Conservation (phyloP, 2,888 invertebrate species). For the Chesias legatella region DNA sequence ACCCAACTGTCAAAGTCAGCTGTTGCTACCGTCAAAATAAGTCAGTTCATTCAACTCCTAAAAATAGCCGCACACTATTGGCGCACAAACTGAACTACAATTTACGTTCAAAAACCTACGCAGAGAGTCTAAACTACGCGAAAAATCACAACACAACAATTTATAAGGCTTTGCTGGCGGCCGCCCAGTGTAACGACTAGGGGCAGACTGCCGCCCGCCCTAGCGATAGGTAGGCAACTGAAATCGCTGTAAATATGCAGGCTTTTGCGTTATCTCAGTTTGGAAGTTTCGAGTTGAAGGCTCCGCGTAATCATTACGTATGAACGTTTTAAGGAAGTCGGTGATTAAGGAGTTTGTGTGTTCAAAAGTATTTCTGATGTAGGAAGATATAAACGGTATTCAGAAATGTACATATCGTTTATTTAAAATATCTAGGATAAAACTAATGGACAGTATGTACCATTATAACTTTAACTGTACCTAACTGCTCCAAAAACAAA, state of each 20-base stretch:
- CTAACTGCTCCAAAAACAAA: too few relatives aligned
- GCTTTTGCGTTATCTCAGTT: slow-evolving; percentile 26
- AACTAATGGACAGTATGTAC: too few relatives aligned
- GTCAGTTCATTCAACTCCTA: slow-evolving; percentile 34
- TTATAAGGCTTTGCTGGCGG: slow-evolving; percentile 41
- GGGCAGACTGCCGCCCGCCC: slow-evolving; percentile 63
- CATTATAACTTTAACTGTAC: too few relatives aligned
- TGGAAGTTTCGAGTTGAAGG: slow-evolving; percentile 24
- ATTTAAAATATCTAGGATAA: too few relatives aligned
- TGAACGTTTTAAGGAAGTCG: slow-evolving; percentile 11
- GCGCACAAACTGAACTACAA: slow-evolving; percentile 12
- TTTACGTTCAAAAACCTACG: slow-evolving; percentile 16
- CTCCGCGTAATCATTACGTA: slow-evolving; percentile 20
- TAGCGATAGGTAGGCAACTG: slow-evolving; percentile 18
- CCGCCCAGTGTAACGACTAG: slow-evolving; percentile 50
- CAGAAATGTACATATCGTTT: too few relatives aligned
- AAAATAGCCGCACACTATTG: slow-evolving; percentile 27
- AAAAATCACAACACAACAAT: slow-evolving; percentile 33
- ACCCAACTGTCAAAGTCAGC: slow-evolving; percentile 41
- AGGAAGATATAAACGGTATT: too few relatives aligned
- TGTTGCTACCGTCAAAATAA: slow-evolving; percentile 28
- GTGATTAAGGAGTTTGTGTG: slow-evolving; percentile 10
- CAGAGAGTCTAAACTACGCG: slow-evolving; percentile 8
- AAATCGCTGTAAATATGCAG: slow-evolving; percentile 37
- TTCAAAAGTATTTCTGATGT: neutral